Conservation (phyloP, 2,888 invertebrate genomes). For the Monochamus alternatus region DNA sequence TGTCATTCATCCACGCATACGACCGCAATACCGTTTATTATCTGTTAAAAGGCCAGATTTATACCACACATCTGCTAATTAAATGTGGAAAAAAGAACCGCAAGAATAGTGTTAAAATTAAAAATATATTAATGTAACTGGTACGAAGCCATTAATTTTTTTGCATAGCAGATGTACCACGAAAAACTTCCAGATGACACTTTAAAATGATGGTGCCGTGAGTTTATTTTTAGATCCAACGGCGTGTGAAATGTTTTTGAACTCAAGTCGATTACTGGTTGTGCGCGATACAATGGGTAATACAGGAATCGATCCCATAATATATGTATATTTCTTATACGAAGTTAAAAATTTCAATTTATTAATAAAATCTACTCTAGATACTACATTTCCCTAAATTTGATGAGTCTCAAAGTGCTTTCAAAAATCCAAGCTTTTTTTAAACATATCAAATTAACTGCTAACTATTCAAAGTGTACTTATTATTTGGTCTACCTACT, state of each 20-base stretch:
- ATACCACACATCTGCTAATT: neutral
- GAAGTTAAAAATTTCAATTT: no score
- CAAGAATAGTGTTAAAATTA: neutral
- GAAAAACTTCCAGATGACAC: slow-evolving; percentile 24
- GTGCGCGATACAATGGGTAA: neutral
- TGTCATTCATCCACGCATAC: no score
- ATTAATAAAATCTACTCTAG: no score
- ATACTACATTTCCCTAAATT: no score
- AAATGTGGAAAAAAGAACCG: slow-evolving; percentile 4
- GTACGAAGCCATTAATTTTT: slow-evolving; percentile 4
- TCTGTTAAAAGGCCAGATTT: neutral
- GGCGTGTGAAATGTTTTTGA: slow-evolving; percentile 6
- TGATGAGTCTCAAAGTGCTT: no score
- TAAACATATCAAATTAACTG: no score
- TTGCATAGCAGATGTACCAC: neutral
- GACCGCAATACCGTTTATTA: neutral
- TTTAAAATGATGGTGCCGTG: neutral
- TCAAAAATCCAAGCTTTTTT: no score
- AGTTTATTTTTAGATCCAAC: slow-evolving; percentile 2
- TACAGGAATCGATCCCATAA: neutral
- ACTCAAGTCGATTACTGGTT: neutral
- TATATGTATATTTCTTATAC: no score
- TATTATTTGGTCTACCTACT: no score
- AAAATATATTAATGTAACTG: slow-evolving; percentile 16
- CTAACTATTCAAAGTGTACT: no score